Base-by-base conservation (phyloP, 2,888 invertebrate genomes). In the Pegoplata infirma region DNA sequence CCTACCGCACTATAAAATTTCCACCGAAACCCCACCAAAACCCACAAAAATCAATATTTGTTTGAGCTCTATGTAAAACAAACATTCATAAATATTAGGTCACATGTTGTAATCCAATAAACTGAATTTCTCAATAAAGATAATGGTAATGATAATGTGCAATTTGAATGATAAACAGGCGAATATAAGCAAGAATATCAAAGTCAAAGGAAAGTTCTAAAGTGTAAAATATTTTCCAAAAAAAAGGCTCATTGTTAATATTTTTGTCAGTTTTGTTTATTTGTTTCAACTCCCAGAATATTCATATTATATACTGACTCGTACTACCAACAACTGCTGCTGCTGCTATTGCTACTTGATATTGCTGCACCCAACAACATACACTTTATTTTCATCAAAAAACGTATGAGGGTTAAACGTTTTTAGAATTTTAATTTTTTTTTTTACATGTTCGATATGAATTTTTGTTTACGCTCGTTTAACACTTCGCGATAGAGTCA, bases 71-170 rank as follows among this genome's bases (percentile, higher is more conserved):
- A n/a, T n/a, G n/a, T n/a, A n/a, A n/a, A n/a, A n/a, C n/a, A n/a
- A n/a, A 32, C 32, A 51, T 53, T 32, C 61, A 73, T 63, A 63
- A 49, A 51, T 58, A 68, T 55, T 66, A 66, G 78, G 75, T 75
- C 78, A 75, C 75, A 75, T 79, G 59, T 75, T 75, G 69, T 79
- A 75, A 75, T 61, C 66, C 75, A 75, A 75, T 71, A 75, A 79
- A 71, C 56, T 66, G 66, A 74, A 75, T 71, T 75, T 79, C 78
- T 75, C 66, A 75, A 75, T 74, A 79, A 71, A 71, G 74, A 55
- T 56, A 46, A 32, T 76, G 61, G 55, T 76, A 58, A 73, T 74
- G 53, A 67, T 67, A 61, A 74, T 61, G 67, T 59, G 46, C 32
- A 10, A 32, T 32, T 32, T 32, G 32, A 32, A 32, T 32, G 32